Conservation (phyloP, 2,113 vertebrate species). For the Propithecus coquereli region DNA sequence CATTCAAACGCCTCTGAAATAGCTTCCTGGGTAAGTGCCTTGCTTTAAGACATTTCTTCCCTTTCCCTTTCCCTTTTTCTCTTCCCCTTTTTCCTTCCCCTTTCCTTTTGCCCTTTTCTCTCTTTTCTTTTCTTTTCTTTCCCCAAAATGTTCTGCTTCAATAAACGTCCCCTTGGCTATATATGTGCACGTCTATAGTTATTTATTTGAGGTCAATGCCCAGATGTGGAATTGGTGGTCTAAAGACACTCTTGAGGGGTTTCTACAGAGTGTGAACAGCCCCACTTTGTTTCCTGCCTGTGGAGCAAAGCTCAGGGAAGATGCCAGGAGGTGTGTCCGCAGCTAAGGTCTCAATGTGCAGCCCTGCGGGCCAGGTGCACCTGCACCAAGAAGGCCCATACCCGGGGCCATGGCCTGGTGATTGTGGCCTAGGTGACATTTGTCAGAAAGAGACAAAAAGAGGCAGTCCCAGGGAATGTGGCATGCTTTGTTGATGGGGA, state of each 20-base stretch:
- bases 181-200: no score
- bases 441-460: accelerated
- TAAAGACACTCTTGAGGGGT: no score
- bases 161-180: no score
- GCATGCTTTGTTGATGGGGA: accelerated
- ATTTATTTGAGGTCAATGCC: no score
- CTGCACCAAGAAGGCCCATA: accelerated
- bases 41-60: neutral
- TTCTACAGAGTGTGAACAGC: neutral
- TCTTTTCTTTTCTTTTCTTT: no score
- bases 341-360: accelerated
- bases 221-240: no score
- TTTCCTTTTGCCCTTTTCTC: no score
- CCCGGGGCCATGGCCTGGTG: neutral
- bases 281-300: neutral
- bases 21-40: no score
- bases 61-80: no score
- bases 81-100: no score
- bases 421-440: no score
- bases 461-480: accelerated
- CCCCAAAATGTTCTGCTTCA: no score
- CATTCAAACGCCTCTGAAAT: neutral
- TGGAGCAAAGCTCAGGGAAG: neutral
- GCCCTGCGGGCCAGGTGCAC: accelerated
- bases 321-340: accelerated